Evolutionary conservation across 2,797 vertebrate genomes (phyloP).

Genomic region (Pitangus sulphuratus): DNA sequence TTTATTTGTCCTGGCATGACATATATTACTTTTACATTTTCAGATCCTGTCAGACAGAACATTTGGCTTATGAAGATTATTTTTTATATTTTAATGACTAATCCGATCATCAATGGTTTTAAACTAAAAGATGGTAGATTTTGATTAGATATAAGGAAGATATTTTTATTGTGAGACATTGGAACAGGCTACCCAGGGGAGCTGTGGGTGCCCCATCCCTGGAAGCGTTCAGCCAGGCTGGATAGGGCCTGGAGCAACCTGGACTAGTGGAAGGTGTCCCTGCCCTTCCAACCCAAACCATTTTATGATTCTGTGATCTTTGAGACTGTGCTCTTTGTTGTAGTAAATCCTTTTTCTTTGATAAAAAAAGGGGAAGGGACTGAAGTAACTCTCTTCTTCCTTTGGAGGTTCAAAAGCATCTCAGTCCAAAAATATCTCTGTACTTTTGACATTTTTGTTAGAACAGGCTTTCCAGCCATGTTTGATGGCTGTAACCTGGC

Average conservation of each 20-base stretch:
- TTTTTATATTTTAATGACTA: neutral
- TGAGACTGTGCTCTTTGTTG: neutral
- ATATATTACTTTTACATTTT: neutral
- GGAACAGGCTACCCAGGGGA: neutral
- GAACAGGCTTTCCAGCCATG: rapidly evolving
- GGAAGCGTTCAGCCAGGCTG: rapidly evolving
- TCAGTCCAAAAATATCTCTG: neutral
- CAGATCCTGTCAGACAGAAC: neutral
- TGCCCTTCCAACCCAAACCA: neutral
- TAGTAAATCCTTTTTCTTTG: neutral
- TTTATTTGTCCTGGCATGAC: neutral
- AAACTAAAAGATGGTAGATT: neutral
- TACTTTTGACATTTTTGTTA: neutral
- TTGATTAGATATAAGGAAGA: neutral
- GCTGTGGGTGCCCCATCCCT: neutral
- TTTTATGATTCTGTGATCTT: neutral
- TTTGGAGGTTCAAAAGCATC: neutral
- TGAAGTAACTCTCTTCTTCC: neutral
- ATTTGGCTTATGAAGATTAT: neutral
- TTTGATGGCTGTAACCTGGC: neutral
- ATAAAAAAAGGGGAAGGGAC: neutral
- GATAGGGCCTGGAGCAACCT: neutral
- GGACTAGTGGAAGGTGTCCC: neutral
- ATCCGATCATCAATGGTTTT: neutral
- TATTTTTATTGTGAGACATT: neutral